phyloP scores from a whole-genome alignment of 2,888 invertebrate genomes.

The Pollenia angustigena region DNA sequence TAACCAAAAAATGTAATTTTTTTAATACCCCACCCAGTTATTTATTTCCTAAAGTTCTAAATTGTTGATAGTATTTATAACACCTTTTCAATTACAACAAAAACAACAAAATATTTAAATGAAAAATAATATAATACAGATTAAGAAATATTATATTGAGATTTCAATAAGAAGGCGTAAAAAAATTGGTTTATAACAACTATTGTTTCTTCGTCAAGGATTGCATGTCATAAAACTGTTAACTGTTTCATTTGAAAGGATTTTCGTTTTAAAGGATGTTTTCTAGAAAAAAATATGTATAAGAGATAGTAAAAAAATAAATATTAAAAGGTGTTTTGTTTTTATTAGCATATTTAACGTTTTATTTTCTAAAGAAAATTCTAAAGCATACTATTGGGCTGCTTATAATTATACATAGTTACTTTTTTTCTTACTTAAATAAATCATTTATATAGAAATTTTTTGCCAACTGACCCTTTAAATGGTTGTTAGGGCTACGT shows the following conservation, averaged over 20 bases:
- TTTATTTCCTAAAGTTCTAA: background rate
- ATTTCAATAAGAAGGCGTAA: conserved; percentile 75
- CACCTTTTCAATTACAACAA: conserved; percentile 64
- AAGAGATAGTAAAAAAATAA: background rate
- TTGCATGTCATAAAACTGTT: conserved; percentile 76
- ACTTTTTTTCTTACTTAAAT: conserved; percentile 26
- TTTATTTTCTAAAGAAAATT: background rate
- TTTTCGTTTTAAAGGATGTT: conserved; percentile 53
- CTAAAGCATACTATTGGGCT: conserved; percentile 13
- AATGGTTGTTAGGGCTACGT: conserved; percentile 48
- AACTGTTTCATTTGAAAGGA: conserved; percentile 70
- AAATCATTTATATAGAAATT: conserved; percentile 41
- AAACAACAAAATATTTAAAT: conserved; percentile 21
- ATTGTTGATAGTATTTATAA: conserved; percentile 27
- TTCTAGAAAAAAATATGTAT: conserved; percentile 32
- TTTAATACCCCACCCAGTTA: conserved; percentile 34
- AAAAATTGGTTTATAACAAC: conserved; percentile 72
- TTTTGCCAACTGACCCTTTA: conserved; percentile 46
- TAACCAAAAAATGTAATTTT: conserved; percentile 21
- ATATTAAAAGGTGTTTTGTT: conserved; percentile 48
- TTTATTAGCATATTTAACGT: conserved; percentile 57
- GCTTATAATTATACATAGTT: conserved; percentile 45
- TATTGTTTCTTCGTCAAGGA: conserved; percentile 73
- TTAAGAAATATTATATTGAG: conserved; percentile 56
- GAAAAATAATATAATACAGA: conserved; percentile 46